Base-by-base conservation (phyloP, 1,140 invertebrate genomes). In the Meloidogyne exigua region DNA sequence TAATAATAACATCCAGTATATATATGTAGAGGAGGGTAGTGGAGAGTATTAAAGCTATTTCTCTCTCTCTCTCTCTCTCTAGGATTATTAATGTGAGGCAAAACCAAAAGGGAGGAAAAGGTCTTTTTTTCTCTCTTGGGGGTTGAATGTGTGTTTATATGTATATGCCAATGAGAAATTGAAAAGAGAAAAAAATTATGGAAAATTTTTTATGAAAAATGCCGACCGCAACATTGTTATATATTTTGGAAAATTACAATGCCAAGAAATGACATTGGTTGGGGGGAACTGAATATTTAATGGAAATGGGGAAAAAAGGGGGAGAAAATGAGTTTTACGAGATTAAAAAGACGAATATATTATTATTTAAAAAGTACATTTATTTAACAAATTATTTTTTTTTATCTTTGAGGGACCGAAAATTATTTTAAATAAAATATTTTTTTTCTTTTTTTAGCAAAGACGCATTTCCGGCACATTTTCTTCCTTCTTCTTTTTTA, bases 381-480 rank as follows among this genome's bases (percentile, higher is more conserved):
- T 18, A 49, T 18, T 18, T 18, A 15, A 18, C 15, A 13, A 49
- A 18, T n/a, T 57, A 44, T 57, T 57, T 57, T n/a, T 5, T 57
- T 57, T n/a, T 57, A 57, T 57, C 5, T 57, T 57, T 57, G 18
- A 57, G 49, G 49, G 49, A 57, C 49, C 21, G 7, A n/a, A 57
- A 57, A 57, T 9, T n/a, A 57, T n/a, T 15, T 11, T 4, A 18
- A 18, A 18, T 18, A n/a, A 57, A 57, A 57, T 57, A n/a, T 9
- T 57, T 23, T 23, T 72, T 49, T 25, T 23, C 11, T 32, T 28
- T 32, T 42, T 69, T 76, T 21, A 68, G 66, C 65, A 68, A 68
- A 28, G 39, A 28, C 26, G 75, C 69, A 74, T 77, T 78, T 28
- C 68, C 62, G 64, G 42, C 62, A 18, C 44, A 76, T 67, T 76